Conservation (phyloP, 2,888 invertebrate genomes). For the Matsumyia berberina region DNA sequence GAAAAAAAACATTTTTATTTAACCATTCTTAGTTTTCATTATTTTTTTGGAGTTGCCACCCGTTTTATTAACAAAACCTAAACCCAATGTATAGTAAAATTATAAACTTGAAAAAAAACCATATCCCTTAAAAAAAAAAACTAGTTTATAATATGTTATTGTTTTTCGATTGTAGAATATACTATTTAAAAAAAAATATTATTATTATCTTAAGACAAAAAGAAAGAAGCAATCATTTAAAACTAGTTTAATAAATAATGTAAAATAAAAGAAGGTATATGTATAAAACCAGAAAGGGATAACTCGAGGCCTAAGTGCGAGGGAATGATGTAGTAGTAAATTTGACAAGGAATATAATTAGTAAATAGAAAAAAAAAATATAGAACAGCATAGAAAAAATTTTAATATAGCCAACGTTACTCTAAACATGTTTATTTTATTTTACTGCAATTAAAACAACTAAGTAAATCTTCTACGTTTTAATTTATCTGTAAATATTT, state of each 20-base stretch:
- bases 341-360: constrained; percentile 69
- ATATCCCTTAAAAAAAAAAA: constrained; percentile 53
- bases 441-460: constrained; percentile 47
- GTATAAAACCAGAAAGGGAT: constrained; percentile 31
- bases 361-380: constrained; percentile 25
- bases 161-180: constrained; percentile 43
- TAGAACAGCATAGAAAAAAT: constrained; percentile 41
- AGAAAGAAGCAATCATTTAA: constrained; percentile 76
- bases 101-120: constrained; percentile 43
- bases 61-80: constrained; percentile 33
- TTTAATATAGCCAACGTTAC: constrained; percentile 55
- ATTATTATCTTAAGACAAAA: constrained; percentile 67
- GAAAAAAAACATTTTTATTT: constrained; percentile 8
- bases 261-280: constrained; percentile 24
- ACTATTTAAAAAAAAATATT: constrained; percentile 38
- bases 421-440: constrained; percentile 30
- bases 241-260: constrained; percentile 68
- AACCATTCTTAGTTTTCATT: neutral
- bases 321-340: constrained; percentile 43
- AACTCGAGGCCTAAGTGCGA: constrained; percentile 29
- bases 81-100: constrained; percentile 32
- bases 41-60: constrained; percentile 51
- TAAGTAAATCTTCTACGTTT: constrained; percentile 16
- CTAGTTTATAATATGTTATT: constrained; percentile 55
- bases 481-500: constrained; percentile 62